These are phyloP conservation scores for Neosalanx taihuensis DNA, from an alignment of 2,797 vertebrate species.

Conservation along the genomic window DNA sequence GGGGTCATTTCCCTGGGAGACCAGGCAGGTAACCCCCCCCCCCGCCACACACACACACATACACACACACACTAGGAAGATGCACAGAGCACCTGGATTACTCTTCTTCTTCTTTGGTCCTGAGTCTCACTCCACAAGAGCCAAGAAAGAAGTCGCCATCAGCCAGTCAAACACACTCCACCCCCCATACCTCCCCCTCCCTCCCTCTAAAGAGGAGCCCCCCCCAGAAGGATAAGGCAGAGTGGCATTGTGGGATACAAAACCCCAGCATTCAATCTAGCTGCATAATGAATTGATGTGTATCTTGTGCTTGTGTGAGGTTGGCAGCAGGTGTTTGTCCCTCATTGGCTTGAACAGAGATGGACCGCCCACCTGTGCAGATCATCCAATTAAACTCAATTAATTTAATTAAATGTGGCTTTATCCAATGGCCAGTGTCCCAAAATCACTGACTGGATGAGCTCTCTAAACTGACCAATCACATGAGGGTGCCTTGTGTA, in stretches of 20 bases:
- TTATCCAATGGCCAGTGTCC: too few relatives aligned
- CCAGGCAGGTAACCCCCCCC: constrained; percentile 6
- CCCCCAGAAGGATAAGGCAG: neutral
- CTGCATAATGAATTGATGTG: constrained; percentile 49
- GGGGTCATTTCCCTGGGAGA: constrained; percentile 43
- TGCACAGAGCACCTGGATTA: too few relatives aligned
- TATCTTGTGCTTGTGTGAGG: constrained; percentile 20
- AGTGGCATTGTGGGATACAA: neutral
- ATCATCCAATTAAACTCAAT: too few relatives aligned
- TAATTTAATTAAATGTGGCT: too few relatives aligned
- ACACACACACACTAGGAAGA: too few relatives aligned
- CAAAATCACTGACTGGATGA: too few relatives aligned
- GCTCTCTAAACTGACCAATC: too few relatives aligned
- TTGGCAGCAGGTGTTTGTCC: neutral
- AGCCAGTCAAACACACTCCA: neutral
- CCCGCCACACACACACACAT: neutral
- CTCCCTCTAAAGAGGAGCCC: neutral
- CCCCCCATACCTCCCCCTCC: neutral
- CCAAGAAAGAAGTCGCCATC: neutral
- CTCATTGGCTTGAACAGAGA: too few relatives aligned
- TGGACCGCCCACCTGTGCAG: too few relatives aligned
- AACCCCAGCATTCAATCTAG: constrained; percentile 24
- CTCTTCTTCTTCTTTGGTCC: neutral
- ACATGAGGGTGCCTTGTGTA: too few relatives aligned
- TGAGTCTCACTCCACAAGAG: neutral